A percentile compares a stretch with the other conserved stretches of the same genome.
Evolutionary conservation across 2,113 vertebrate genomes (phyloP).

Genomic region (Tautogolabrus adspersus): DNA sequence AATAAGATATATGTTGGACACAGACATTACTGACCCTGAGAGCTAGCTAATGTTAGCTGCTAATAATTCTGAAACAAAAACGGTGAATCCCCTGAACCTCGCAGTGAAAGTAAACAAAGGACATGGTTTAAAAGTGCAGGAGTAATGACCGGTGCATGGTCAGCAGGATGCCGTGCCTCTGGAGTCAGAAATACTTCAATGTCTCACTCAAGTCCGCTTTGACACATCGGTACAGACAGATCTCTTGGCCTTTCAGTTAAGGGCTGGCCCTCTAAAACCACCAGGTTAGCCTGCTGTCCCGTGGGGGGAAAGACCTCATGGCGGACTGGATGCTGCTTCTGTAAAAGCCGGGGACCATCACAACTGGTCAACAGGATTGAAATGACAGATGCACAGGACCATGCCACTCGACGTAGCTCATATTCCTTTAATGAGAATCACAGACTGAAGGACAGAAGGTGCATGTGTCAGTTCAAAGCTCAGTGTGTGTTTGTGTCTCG

Average conservation of each 20-base stretch:
- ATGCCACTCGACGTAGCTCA: constrained; percentile 1
- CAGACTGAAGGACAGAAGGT: background rate
- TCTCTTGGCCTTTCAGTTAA: constrained; percentile 11
- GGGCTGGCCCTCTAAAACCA: constrained; percentile 10
- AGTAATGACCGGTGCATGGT: background rate
- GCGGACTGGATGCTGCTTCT: constrained; percentile 20
- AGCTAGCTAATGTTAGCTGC: no score
- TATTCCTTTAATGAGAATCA: background rate
- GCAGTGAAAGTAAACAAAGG: constrained; percentile 14
- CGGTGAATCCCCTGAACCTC: background rate
- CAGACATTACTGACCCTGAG: no score
- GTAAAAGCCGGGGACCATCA: constrained; percentile 36
- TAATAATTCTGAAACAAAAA: background rate
- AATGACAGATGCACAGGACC: constrained; percentile 54
- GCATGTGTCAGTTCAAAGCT: background rate
- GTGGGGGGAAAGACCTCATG: constrained; percentile 16
- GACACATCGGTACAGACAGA: constrained; percentile 12
- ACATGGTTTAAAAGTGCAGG: background rate
- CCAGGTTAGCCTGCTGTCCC: constrained; percentile 38
- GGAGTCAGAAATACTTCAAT: constrained; percentile 36
- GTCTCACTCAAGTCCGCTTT: constrained; percentile 14
- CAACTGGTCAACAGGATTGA: constrained; percentile 28
- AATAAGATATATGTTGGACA: no score
- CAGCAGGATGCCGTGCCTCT: constrained; percentile 16
- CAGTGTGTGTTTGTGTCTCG: background rate